Conservation (phyloP, 2,113 vertebrate genomes). For the Sceloporus tristichus region DNA sequence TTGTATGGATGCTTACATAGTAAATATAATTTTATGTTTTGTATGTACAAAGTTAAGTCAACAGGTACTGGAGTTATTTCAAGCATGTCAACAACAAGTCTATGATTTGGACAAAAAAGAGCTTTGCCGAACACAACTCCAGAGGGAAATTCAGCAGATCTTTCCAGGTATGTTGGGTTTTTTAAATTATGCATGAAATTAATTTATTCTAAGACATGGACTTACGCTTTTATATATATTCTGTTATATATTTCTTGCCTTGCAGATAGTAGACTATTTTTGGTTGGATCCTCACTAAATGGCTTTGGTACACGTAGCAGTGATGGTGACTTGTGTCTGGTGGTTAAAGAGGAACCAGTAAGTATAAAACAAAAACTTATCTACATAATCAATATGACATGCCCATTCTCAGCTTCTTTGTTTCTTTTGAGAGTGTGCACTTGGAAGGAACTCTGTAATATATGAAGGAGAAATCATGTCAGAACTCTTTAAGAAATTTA, state of each 20-base stretch:
- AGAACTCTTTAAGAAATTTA: neutral
- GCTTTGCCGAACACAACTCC: slow-evolving; percentile 83
- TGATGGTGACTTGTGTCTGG: slow-evolving; percentile 94
- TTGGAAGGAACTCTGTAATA: neutral
- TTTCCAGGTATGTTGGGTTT: slow-evolving; percentile 84
- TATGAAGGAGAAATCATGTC: neutral
- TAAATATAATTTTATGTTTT: slow-evolving; percentile 24
- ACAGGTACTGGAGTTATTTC: slow-evolving; percentile 91
- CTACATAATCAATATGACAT: neutral
- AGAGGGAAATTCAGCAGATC: slow-evolving; percentile 87
- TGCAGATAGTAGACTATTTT: slow-evolving; percentile 86
- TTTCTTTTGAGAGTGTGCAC: neutral
- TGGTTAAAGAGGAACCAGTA: slow-evolving; percentile 87
- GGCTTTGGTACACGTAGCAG: slow-evolving; percentile 92
- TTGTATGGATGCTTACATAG: neutral
- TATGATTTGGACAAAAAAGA: slow-evolving; percentile 92
- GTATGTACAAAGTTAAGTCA: slow-evolving; percentile 83
- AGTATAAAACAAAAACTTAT: slow-evolving; percentile 64
- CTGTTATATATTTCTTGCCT: slow-evolving; percentile 24
- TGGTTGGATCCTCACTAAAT: slow-evolving; percentile 95
- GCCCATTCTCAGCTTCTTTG: neutral
- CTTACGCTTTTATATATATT: slow-evolving; percentile 9
- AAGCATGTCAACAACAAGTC: slow-evolving; percentile 86
- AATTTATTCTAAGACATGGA: fast-evolving
- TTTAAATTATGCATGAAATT: slow-evolving; percentile 8